Evolutionary conservation across 1,140 invertebrate genomes (phyloP).

Genomic region (Calycopis cecrops): DNA sequence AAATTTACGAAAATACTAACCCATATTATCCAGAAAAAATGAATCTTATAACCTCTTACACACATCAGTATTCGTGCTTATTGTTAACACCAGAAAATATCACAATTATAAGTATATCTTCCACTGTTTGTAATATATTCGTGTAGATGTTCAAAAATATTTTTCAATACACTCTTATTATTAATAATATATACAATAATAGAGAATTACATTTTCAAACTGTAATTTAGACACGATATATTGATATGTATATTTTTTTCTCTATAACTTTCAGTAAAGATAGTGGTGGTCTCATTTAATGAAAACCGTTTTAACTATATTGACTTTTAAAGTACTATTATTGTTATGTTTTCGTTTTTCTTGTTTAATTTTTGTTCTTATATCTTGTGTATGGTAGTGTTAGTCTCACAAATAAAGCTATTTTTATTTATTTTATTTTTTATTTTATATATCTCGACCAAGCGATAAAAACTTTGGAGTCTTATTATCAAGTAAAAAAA

Average conservation of each 20-base stretch:
- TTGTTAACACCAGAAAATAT: constrained; percentile 53
- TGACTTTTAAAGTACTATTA: constrained; percentile 6
- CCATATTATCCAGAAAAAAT: too few relatives aligned
- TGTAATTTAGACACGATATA: background rate
- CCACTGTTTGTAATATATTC: background rate
- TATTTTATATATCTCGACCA: too few relatives aligned
- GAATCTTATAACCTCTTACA: background rate
- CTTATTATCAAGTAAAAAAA: too few relatives aligned
- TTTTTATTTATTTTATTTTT: too few relatives aligned
- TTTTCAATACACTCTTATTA: constrained; percentile 5
- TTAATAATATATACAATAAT: constrained; percentile 7
- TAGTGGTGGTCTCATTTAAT: constrained; percentile 7
- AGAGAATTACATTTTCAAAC: constrained; percentile 2
- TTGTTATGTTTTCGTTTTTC: too few relatives aligned
- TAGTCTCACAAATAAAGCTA: too few relatives aligned
- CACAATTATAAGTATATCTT: constrained; percentile 4
- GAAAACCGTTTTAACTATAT: constrained; percentile 5
- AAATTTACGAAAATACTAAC: too few relatives aligned
- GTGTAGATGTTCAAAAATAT: background rate
- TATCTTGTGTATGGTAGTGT: too few relatives aligned
- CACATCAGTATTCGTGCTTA: constrained; percentile 60
- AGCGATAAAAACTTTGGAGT: too few relatives aligned
- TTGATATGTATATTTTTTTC: constrained; percentile 1
- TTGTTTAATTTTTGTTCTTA: too few relatives aligned
- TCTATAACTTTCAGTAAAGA: background rate